A percentile compares a stretch with the other conserved stretches of the same genome.
phyloP scores from a whole-genome alignment of 2,888 invertebrate species.

The Meta bourneti region DNA sequence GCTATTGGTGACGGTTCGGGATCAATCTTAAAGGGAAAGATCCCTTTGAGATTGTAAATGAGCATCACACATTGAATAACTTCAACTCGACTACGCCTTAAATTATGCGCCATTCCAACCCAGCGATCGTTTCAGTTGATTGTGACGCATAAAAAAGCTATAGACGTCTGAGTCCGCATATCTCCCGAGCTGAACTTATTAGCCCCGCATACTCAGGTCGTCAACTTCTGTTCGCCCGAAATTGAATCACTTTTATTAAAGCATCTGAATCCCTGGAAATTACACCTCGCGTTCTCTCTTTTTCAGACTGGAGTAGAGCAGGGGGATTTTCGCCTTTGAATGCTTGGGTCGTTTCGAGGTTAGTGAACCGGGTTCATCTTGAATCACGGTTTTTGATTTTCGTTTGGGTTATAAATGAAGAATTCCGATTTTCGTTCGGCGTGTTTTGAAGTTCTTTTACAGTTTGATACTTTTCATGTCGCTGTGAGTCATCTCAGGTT shows the following conservation, averaged over 20 bases:
- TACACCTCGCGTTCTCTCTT: neutral
- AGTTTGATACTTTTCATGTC: no score
- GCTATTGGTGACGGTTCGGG: no score
- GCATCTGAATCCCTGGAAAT: neutral
- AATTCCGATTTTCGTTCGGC: neutral
- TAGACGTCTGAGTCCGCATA: neutral
- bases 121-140: neutral
- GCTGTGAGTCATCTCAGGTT: no score
- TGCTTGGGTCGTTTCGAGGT: neutral
- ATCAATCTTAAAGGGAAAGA: no score
- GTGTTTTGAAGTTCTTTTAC: no score
- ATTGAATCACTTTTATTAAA: neutral
- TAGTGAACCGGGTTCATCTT: neutral
- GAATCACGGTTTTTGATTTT: neutral
- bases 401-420: neutral
- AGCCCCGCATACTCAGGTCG: neutral
- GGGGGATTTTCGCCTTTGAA: neutral
- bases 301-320: neutral
- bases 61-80: no score
- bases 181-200: neutral
- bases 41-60: no score
- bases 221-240: neutral
- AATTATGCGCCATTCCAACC: no score
- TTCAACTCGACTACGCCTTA: no score
- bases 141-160: neutral